Evolutionary conservation across 2,888 invertebrate genomes (phyloP).

Genomic region (Chymomyza fuscimana): DNA sequence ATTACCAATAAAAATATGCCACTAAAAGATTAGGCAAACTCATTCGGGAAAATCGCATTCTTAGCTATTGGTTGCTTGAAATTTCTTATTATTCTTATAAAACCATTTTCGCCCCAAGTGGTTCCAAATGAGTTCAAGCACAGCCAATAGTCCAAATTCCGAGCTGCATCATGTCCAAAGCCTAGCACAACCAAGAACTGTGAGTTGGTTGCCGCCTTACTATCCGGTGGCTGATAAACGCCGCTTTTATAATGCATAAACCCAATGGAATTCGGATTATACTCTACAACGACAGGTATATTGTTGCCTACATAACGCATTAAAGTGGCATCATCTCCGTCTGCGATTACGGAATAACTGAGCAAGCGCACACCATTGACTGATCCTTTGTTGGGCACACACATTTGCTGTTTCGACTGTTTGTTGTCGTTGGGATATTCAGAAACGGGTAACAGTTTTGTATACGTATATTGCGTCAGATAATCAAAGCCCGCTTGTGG

Average conservation of each 20-base stretch:
- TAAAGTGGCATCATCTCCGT: slow-evolving; percentile 54
- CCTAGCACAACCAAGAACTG: slow-evolving; percentile 76
- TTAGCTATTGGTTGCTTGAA: slow-evolving; percentile 51
- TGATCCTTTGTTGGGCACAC: slow-evolving; percentile 38
- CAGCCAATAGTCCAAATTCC: slow-evolving; percentile 67
- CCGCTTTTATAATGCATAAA: slow-evolving; percentile 77
- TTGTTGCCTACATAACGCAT: slow-evolving; percentile 54
- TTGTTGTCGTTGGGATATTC: slow-evolving; percentile 85
- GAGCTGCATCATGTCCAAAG: slow-evolving; percentile 61
- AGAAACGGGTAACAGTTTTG: slow-evolving; percentile 88
- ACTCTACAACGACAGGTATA: slow-evolving; percentile 72
- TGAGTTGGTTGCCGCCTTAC: slow-evolving; percentile 42
- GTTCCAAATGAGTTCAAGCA: slow-evolving; percentile 76
- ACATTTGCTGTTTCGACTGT: slow-evolving; percentile 56
- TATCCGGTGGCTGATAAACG: slow-evolving; percentile 64
- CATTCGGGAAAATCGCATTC: slow-evolving; percentile 67
- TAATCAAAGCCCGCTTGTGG: slow-evolving; percentile 90
- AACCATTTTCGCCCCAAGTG: slow-evolving; percentile 76
- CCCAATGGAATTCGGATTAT: slow-evolving; percentile 74
- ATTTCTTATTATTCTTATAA: slow-evolving; percentile 66
- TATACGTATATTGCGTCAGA: slow-evolving; percentile 83
- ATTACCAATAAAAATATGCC: too few relatives aligned
- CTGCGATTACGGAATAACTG: slow-evolving; percentile 49
- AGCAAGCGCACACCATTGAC: slow-evolving; percentile 43
- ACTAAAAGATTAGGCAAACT: slow-evolving; percentile 21